phyloP scores from a whole-genome alignment of 2,797 vertebrate species.

The Sebastiscus albofasciatus region DNA sequence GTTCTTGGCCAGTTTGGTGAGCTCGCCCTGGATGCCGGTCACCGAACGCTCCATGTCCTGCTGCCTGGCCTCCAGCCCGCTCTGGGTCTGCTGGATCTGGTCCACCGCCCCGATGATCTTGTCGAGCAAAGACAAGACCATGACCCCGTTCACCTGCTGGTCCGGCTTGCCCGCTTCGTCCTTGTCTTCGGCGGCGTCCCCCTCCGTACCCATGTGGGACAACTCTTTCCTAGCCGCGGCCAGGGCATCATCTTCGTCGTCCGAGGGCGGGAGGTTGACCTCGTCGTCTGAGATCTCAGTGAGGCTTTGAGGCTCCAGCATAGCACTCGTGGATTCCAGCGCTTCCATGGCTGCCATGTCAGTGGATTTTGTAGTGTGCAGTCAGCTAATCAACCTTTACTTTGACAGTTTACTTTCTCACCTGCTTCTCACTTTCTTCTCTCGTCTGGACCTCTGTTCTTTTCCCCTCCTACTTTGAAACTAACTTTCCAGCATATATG shows the following conservation, averaged over 20 bases:
- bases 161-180: constrained; percentile 83
- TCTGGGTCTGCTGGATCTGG: constrained; percentile 98
- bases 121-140: constrained; percentile 94
- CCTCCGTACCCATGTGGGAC: constrained; percentile 72
- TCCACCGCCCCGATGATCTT: constrained; percentile 98
- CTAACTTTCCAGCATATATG: constrained; percentile 26
- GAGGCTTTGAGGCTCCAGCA: constrained; percentile 74
- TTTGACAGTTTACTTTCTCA: constrained; percentile 26
- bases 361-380: constrained; percentile 19
- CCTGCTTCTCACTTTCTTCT: constrained; percentile 28
- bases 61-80: constrained; percentile 91
- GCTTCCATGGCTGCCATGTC: constrained; percentile 78
- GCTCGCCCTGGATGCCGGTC: constrained; percentile 92
- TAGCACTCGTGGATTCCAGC: constrained; percentile 87
- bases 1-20: constrained; percentile 92
- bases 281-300: constrained; percentile 85
- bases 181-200: constrained; percentile 50
- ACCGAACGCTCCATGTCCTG: constrained; percentile 97
- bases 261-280: constrained; percentile 78
- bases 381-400: constrained; percentile 21
- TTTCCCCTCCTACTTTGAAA: constrained; percentile 26
- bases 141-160: constrained; percentile 91
- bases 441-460: constrained; percentile 17
- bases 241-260: constrained; percentile 78
- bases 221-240: constrained; percentile 82